Evolutionary conservation across 1,140 invertebrate species (phyloP).

Genomic region (Philotrypesis tridentata): DNA sequence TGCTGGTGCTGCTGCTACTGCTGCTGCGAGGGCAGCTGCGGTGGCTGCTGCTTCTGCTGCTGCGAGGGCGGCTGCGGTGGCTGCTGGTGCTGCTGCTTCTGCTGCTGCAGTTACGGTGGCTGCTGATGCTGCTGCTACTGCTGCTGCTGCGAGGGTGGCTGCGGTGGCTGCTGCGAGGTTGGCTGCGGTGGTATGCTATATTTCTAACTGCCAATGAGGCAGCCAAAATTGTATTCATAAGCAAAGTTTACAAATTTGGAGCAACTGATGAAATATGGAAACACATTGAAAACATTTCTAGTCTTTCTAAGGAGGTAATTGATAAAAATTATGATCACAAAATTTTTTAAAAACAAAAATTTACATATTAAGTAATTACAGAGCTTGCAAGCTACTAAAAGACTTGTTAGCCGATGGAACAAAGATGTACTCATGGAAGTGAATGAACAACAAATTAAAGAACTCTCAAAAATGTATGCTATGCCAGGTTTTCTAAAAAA

Average conservation of each 20-base stretch:
- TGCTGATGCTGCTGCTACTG: too few species aligned
- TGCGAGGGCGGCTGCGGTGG: too few species aligned
- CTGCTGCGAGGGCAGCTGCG: too few species aligned
- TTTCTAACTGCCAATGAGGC: slow-evolving; percentile 87
- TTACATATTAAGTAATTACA: too few species aligned
- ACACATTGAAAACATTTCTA: slow-evolving; percentile 54
- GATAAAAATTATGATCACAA: slow-evolving; percentile 8
- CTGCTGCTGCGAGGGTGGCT: too few species aligned
- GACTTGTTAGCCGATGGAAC: slow-evolving; percentile 58
- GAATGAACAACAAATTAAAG: slow-evolving; percentile 57
- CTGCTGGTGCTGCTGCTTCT: too few species aligned
- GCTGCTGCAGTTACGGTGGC: too few species aligned
- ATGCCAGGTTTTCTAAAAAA: slow-evolving; percentile 52
- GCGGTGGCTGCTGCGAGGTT: too few species aligned
- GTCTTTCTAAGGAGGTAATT: slow-evolving; percentile 59
- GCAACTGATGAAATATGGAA: slow-evolving; percentile 59
- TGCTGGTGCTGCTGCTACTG: too few species aligned
- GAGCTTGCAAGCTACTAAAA: slow-evolving; percentile 62
- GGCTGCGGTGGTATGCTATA: too few species aligned
- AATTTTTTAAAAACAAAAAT: too few species aligned
- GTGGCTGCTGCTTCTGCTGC: too few species aligned
- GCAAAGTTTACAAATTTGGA: slow-evolving; percentile 76
- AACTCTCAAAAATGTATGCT: slow-evolving; percentile 51
- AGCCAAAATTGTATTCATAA: slow-evolving; percentile 81
- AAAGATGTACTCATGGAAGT: slow-evolving; percentile 56